A percentile compares a stretch with the other conserved stretches of the same genome.
Evolutionary conservation across 1,140 invertebrate genomes (phyloP).

Genomic region (Bicyclus anynana): DNA sequence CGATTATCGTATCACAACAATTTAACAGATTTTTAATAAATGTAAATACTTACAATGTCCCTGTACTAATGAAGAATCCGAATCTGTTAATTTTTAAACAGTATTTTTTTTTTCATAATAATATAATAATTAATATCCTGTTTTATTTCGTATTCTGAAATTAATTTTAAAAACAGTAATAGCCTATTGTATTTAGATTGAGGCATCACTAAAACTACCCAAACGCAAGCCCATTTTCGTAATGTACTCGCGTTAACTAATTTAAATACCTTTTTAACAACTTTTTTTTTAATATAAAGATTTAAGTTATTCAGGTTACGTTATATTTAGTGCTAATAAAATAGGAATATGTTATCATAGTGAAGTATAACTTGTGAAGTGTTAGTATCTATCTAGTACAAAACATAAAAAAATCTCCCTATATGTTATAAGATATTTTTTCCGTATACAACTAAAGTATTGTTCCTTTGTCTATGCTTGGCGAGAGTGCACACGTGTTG

Average conservation of each 20-base stretch:
- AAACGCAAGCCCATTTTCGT: neutral
- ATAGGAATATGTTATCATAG: slow-evolving; percentile 12
- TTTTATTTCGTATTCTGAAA: neutral
- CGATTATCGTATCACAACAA: slow-evolving; percentile 18
- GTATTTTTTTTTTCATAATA: neutral
- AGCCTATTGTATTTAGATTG: neutral
- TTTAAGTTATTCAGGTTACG: slow-evolving; percentile 14
- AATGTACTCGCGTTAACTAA: neutral
- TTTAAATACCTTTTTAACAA: slow-evolving; percentile 9
- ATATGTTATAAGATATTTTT: neutral
- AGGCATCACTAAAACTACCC: neutral
- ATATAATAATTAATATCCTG: neutral
- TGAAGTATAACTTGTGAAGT: slow-evolving; percentile 16
- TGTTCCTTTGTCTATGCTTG: neutral
- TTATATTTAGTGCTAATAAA: slow-evolving; percentile 15
- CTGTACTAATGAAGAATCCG: slow-evolving; percentile 39
- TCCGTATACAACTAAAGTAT: neutral
- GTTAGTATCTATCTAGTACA: slow-evolving; percentile 6
- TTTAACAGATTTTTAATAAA: slow-evolving; percentile 27
- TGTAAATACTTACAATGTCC: slow-evolving; percentile 39
- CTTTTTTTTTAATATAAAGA: slow-evolving; percentile 13
- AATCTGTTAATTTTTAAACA: slow-evolving; percentile 13
- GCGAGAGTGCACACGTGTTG: slow-evolving; percentile 2
- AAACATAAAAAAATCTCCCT: neutral
- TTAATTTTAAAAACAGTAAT: neutral